Evolutionary conservation across 2,888 invertebrate genomes (phyloP).

Genomic region (Oscheius sp.): DNA sequence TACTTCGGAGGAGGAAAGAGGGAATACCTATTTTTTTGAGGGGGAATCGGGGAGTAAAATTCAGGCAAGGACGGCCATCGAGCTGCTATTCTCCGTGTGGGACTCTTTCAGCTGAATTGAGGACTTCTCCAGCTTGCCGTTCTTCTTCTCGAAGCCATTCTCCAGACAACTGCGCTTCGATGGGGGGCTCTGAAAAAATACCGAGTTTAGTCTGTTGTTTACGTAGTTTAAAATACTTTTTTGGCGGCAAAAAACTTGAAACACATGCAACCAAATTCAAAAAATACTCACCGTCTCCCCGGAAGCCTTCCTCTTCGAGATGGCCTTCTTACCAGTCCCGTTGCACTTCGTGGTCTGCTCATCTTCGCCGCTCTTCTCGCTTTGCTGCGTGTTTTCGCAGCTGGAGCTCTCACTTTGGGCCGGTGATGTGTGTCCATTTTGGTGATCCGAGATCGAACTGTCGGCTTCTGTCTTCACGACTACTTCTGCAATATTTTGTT

Average conservation of each 20-base stretch:
- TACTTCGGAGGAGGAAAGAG: background rate
- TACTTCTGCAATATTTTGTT: conserved; percentile 4
- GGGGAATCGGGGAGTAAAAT: background rate
- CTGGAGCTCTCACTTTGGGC: conserved; percentile 15
- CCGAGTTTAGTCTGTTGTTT: background rate
- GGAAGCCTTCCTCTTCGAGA: conserved; percentile 16
- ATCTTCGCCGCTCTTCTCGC: conserved; percentile 17
- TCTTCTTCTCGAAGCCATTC: conserved; percentile 55
- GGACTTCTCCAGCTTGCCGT: conserved; percentile 39
- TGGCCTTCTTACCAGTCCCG: conserved; percentile 23
- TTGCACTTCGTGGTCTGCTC: conserved; percentile 10
- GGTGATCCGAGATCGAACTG: conserved; percentile 5
- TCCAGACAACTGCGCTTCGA: conserved; percentile 49
- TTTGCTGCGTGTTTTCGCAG: conserved; percentile 16
- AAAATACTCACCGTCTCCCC: conserved; percentile 3
- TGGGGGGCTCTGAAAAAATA: conserved; percentile 41
- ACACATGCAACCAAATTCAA: no score
- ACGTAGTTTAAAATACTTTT: background rate
- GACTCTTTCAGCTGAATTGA: conserved; percentile 36
- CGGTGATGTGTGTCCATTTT: conserved; percentile 22
- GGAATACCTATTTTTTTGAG: conserved; percentile 23
- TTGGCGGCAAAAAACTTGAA: no score
- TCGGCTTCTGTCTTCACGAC: conserved; percentile 20
- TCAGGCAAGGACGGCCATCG: conserved; percentile 39
- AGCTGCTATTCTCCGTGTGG: conserved; percentile 34